Conservation (phyloP, 2,888 invertebrate species). For the Phymatocera aterrima region DNA sequence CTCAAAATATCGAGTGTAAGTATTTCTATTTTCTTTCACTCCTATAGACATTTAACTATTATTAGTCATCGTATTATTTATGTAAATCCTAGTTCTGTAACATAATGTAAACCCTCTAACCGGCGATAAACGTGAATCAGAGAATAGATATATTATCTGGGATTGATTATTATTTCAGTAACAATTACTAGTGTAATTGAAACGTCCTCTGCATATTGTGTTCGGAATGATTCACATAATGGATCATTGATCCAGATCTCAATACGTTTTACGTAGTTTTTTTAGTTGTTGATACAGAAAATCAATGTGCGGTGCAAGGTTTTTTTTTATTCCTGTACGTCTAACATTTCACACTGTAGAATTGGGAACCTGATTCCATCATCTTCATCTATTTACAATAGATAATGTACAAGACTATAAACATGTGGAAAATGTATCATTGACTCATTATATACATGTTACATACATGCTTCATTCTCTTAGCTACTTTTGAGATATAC, state of each 20-base stretch:
- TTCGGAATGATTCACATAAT: background rate
- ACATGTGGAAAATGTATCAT: background rate
- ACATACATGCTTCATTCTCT: background rate
- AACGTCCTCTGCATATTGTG: background rate
- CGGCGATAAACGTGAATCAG: background rate
- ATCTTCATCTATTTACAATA: background rate
- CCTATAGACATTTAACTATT: conserved; percentile 27
- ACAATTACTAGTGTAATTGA: conserved; percentile 6
- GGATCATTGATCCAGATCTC: background rate
- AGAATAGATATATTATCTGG: background rate
- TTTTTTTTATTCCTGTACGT: too few relatives aligned
- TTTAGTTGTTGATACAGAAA: background rate
- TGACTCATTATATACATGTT: too few relatives aligned
- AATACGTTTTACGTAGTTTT: background rate
- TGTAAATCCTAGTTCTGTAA: background rate
- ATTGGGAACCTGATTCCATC: background rate
- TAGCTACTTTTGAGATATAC: too few relatives aligned
- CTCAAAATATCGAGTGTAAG: conserved; percentile 86
- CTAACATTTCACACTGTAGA: conserved; percentile 1
- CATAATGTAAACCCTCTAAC: background rate
- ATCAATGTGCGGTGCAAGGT: too few relatives aligned
- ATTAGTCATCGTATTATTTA: background rate
- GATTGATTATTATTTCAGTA: background rate
- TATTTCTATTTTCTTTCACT: conserved; percentile 52
- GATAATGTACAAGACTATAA: background rate